Conservation (phyloP, 1,140 invertebrate genomes). For the Notospermus geniculatus region DNA sequence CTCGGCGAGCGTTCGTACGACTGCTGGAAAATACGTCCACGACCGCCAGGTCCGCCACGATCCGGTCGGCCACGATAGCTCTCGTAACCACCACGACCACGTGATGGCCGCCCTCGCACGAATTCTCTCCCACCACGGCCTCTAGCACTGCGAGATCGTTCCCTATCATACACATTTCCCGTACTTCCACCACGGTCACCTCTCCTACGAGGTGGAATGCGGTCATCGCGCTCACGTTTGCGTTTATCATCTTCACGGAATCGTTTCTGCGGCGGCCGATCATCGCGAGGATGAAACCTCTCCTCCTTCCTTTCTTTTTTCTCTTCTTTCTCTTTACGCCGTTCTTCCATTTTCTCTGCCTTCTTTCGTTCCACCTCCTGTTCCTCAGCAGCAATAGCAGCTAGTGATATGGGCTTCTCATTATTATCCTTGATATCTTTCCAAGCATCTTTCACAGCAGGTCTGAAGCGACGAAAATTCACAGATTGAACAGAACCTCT, state of each 20-base stretch:
- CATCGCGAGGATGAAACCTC: not conserved
- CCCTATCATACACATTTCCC: slow-evolving; percentile 24
- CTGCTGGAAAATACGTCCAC: slow-evolving; percentile 19
- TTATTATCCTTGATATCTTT: too few species aligned
- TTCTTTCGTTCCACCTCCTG: not conserved
- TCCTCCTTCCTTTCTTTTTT: slow-evolving; percentile 6
- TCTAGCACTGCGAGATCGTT: slow-evolving; percentile 33
- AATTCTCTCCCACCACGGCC: slow-evolving; percentile 46
- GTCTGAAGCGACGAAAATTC: too few species aligned
- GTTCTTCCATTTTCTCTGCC: slow-evolving; percentile 2
- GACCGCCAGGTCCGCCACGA: slow-evolving; percentile 15
- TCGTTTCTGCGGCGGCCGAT: slow-evolving; percentile 9
- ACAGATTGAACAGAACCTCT: too few species aligned
- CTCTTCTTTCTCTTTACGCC: slow-evolving; percentile 6
- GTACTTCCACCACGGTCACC: slow-evolving; percentile 24
- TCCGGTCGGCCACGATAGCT: slow-evolving; percentile 13
- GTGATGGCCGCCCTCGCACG: slow-evolving; percentile 32
- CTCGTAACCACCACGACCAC: slow-evolving; percentile 31
- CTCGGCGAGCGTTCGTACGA: slow-evolving; percentile 5
- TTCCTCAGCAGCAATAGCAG: slow-evolving; percentile 2
- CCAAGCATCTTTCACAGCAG: too few species aligned
- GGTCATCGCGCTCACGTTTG: not conserved
- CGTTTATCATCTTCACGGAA: not conserved
- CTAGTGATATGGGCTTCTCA: slow-evolving; percentile 9
- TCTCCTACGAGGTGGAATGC: not conserved